Conservation (phyloP, 2,797 vertebrate species). For the Staurois parvus region DNA sequence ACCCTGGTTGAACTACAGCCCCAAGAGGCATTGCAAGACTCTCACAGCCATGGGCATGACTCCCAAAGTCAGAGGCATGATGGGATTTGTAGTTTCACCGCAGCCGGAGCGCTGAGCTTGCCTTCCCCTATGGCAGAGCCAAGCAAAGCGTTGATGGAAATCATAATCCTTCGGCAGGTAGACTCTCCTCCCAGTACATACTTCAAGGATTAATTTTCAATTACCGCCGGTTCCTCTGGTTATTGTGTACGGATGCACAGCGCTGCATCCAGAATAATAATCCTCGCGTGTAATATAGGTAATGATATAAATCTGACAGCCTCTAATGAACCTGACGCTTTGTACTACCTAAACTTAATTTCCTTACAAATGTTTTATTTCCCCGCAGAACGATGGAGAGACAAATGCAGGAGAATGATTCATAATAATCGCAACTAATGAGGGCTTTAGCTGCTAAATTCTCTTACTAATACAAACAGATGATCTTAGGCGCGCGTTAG, state of each 20-base stretch:
- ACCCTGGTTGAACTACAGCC: too few species aligned
- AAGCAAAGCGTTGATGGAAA: not conserved
- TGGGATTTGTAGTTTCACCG: too few species aligned
- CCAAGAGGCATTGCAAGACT: too few species aligned
- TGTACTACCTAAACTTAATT: conserved; percentile 12
- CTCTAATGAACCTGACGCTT: conserved; percentile 5
- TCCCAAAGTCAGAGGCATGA: too few species aligned
- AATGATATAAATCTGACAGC: conserved; percentile 10
- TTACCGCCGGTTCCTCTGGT: not conserved
- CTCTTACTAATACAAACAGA: conserved; percentile 32
- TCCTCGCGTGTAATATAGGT: not conserved
- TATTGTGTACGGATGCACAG: not conserved
- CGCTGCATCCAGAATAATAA: not conserved
- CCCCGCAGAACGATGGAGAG: conserved; percentile 1
- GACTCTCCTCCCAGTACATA: not conserved
- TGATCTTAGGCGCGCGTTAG: conserved; percentile 17
- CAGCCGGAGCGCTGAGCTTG: too few species aligned
- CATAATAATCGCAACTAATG: conserved; percentile 30
- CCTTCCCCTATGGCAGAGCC: not conserved
- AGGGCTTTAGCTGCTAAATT: not conserved
- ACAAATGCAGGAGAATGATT: conserved; percentile 3
- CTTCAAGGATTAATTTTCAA: not conserved
- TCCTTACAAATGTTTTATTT: conserved; percentile 36
- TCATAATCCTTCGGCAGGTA: not conserved
- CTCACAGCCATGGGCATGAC: too few species aligned